Conservation (phyloP, 1,140 invertebrate species). For the Drosophila hydei region DNA sequence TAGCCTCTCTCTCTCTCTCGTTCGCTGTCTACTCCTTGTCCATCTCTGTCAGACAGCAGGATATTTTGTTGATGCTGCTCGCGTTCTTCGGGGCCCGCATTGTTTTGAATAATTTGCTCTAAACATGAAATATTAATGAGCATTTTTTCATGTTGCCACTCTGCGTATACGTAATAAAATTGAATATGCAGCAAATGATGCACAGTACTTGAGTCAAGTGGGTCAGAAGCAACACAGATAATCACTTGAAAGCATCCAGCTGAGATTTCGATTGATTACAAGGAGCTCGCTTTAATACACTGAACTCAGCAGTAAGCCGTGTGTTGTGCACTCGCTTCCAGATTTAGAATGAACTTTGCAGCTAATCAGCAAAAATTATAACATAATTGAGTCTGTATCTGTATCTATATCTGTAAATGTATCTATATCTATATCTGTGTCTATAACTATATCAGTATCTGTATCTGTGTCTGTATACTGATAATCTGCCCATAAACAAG, state of each 20-base stretch:
- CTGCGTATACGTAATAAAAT: conserved; percentile 72
- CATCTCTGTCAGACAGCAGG: background rate
- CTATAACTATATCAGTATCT: no score
- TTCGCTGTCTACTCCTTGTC: background rate
- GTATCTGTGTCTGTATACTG: no score
- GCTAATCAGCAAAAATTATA: no score
- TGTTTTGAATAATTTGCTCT: conserved; percentile 79
- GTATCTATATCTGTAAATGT: no score
- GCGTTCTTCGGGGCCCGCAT: conserved; percentile 62
- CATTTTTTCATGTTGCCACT: conserved; percentile 35
- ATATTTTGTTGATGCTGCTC: conserved; percentile 64
- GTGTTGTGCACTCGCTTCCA: background rate
- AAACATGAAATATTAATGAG: conserved; percentile 82
- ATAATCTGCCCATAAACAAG: no score
- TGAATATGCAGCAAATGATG: conserved; percentile 74
- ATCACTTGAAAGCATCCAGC: conserved; percentile 52
- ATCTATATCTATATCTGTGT: no score
- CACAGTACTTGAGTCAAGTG: conserved; percentile 27
- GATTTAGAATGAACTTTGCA: background rate
- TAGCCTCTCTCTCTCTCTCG: background rate
- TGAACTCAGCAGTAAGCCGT: background rate
- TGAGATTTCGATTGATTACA: conserved; percentile 39
- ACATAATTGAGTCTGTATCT: no score
- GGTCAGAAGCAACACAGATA: conserved; percentile 42
- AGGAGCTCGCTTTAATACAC: conserved; percentile 12